A percentile compares a stretch with the other conserved stretches of the same genome.
Conservation (phyloP, 2,113 vertebrate species). For the Polypterus bichir region DNA sequence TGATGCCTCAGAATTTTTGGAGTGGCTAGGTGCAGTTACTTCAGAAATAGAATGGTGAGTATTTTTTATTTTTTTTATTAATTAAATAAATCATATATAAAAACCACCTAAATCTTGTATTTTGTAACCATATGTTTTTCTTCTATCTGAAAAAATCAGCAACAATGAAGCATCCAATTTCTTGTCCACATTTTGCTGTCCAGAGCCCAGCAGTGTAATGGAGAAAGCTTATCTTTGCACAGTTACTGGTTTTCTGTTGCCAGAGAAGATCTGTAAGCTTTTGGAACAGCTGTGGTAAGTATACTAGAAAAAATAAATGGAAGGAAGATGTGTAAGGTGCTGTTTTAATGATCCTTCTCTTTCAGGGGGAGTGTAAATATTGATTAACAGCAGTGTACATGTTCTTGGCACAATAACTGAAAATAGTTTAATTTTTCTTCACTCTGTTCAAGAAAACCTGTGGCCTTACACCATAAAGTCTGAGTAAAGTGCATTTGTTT, state of each 20-base stretch:
- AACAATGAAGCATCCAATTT: slow-evolving; percentile 61
- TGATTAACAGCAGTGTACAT: too few relatives aligned
- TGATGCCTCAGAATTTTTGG: slow-evolving; percentile 56
- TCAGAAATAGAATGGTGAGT: slow-evolving; percentile 55
- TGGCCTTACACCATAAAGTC: too few relatives aligned
- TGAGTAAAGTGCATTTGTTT: too few relatives aligned
- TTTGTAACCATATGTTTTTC: too few relatives aligned
- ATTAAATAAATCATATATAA: not conserved
- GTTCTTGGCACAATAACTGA: too few relatives aligned
- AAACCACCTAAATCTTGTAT: too few relatives aligned
- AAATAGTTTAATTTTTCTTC: too few relatives aligned
- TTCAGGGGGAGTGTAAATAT: too few relatives aligned
- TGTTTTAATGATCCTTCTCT: too few relatives aligned
- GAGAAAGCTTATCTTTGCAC: slow-evolving; percentile 54
- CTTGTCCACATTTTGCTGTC: slow-evolving; percentile 65
- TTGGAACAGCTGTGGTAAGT: slow-evolving; percentile 68
- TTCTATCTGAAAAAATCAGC: slow-evolving; percentile 29
- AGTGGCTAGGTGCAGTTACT: slow-evolving; percentile 77
- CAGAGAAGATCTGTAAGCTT: slow-evolving; percentile 55
- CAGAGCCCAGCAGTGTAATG: slow-evolving; percentile 43
- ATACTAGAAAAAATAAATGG: too few relatives aligned
- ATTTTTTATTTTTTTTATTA: not conserved
- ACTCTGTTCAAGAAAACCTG: too few relatives aligned
- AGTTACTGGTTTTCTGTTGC: slow-evolving; percentile 66
- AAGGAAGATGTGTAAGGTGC: not conserved